phyloP scores from a whole-genome alignment of 2,113 vertebrate species.

The Suricata suricatta region DNA sequence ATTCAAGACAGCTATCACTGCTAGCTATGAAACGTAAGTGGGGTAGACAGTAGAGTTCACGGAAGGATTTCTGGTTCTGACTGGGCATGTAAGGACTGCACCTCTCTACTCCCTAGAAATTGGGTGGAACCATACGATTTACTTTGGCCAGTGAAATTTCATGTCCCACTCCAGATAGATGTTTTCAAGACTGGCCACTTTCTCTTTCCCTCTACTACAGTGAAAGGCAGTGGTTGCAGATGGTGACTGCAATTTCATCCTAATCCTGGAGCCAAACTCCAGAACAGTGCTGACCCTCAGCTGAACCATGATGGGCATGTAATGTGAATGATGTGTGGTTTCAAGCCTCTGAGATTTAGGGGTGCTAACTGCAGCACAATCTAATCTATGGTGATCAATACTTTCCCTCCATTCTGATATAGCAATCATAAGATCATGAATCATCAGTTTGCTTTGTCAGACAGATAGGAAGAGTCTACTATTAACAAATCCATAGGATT shows the following conservation, averaged over 20 bases:
- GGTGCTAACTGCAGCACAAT: not conserved
- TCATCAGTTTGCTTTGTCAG: not conserved
- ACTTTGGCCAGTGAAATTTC: not conserved
- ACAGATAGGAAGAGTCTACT: not conserved
- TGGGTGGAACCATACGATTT: not conserved
- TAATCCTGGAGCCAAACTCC: not conserved
- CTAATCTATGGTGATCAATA: not conserved
- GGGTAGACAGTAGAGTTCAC: not conserved
- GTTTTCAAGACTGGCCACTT: not conserved
- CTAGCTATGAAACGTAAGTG: not conserved
- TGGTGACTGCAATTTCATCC: not conserved
- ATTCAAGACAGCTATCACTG: not conserved
- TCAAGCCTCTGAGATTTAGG: not conserved
- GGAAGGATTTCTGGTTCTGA: not conserved
- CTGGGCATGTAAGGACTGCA: not conserved
- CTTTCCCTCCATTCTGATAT: not conserved
- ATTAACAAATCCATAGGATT: not conserved
- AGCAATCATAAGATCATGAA: not conserved
- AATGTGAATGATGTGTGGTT: not conserved
- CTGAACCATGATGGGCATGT: not conserved
- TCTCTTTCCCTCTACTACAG: not conserved
- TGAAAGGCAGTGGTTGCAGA: not conserved
- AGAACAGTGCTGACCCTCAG: not conserved
- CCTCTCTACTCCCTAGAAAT: not conserved
- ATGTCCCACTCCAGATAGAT: not conserved